A percentile compares a stretch with the other conserved stretches of the same genome.
phyloP scores from a whole-genome alignment of 2,888 invertebrate species.

The Campoletis raptor region DNA sequence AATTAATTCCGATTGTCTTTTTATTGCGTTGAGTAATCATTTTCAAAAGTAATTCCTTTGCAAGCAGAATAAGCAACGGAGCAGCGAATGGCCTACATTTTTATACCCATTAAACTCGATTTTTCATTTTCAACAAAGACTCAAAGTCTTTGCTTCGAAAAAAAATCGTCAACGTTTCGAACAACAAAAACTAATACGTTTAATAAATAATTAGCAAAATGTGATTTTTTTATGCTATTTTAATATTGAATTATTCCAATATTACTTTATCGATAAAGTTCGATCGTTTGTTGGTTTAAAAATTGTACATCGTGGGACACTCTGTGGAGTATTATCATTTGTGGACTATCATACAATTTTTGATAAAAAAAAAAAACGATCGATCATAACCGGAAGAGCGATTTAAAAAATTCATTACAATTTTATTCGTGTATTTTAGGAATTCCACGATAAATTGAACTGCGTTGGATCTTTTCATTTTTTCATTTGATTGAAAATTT shows the following conservation, averaged over 20 bases:
- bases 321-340: conserved; percentile 19
- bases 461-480: neutral
- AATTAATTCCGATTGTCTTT: neutral
- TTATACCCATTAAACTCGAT: neutral
- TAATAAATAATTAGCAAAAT: neutral
- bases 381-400: neutral
- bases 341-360: conserved; percentile 9
- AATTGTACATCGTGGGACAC: conserved; percentile 39
- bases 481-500: neutral
- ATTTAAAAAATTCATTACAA: conserved; percentile 29
- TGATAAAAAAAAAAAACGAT: neutral
- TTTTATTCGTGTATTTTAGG: conserved; percentile 8
- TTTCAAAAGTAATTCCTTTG: neutral
- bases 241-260: neutral
- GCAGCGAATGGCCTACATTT: neutral
- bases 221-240: neutral
- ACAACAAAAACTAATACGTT: no score
- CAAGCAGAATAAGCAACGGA: neutral
- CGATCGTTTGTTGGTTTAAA: conserved; percentile 53
- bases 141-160: neutral
- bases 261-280: conserved; percentile 48
- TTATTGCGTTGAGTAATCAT: neutral
- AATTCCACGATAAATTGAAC: neutral
- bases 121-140: neutral
- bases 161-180: neutral